Evolutionary conservation across 2,797 vertebrate species (phyloP), one percentile per base, ranked within the genome.

Genomic region (Poeciliopsis infans): DNA sequence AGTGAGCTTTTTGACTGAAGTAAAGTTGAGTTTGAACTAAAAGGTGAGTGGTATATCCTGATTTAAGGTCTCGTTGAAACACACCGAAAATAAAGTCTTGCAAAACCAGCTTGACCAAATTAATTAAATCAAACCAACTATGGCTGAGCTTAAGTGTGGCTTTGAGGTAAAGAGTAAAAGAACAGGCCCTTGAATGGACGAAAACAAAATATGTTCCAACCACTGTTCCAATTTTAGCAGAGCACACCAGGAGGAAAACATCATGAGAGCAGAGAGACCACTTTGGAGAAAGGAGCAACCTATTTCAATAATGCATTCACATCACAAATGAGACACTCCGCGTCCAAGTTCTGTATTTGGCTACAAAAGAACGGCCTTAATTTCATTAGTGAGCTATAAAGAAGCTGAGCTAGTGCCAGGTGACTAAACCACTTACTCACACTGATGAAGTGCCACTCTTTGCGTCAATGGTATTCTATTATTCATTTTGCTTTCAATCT

Each of bases 251-350:
- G 61, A 84, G 72, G 82, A 81, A 86, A 86, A 91, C 46, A 85
- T 86, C 86, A 76, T 57, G 75, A 86, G 84, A 76, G 77, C 85
- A 83, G 75, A 53, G 87, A 87, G 83, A 78, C 81, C 83, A 85
- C 87, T 93, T 84, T 79, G 76, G 77, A 89, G 85, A 91, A 80
- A 74, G 89, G 75, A 75, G 82, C 80, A 90, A 82, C 82, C 76
- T 77, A 87, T 91, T 89, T 93, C 76, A 93, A 91, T 92, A 90
- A 94, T 88, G 89, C 84, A 91, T 91, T 88, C 79, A 78, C 53
- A 71, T 85, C 39, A 0, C 86, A 83, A 91, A 83, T 68, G 33
- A 84, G 79, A 76, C 45, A 25, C 83, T 80, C 85, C 74, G 70
- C 85, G 81, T 87, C 88, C 87, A 90, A 90, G 69, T 84, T 82